These are phyloP conservation scores for Nebria brevicollis DNA, from an alignment of 2,888 invertebrate species.

Conservation along the genomic window DNA sequence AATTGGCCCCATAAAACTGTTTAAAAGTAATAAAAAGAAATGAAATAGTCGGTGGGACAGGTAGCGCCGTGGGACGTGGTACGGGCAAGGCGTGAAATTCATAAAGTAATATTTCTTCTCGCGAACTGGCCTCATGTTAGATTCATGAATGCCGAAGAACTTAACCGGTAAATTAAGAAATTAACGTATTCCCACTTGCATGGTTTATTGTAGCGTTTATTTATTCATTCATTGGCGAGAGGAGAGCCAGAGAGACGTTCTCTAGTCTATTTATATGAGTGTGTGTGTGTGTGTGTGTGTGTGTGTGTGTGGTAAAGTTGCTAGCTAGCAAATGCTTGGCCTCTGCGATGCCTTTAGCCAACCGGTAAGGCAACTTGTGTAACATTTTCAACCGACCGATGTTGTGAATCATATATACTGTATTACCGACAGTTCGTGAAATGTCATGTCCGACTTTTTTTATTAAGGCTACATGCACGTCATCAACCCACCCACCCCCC, in stretches of 20 bases:
- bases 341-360: background rate
- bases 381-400: slow-evolving; percentile 24
- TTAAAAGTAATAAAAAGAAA: background rate
- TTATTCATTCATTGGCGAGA: slow-evolving; percentile 56
- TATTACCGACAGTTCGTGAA: slow-evolving; percentile 60
- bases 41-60: background rate
- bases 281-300: background rate
- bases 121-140: slow-evolving; percentile 25
- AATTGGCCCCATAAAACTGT: background rate
- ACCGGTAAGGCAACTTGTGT: background rate
- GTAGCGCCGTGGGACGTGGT: background rate
- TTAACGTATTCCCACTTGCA: slow-evolving; percentile 64
- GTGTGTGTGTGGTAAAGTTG: background rate
- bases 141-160: slow-evolving; percentile 49
- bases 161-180: slow-evolving; percentile 60
- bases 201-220: slow-evolving; percentile 62
- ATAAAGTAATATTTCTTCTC: slow-evolving; percentile 50
- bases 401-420: slow-evolving; percentile 61
- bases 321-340: background rate
- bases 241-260: background rate
- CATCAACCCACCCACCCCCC: no score
- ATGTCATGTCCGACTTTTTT: slow-evolving; percentile 58
- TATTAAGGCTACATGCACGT: slow-evolving; percentile 48
- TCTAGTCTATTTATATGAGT: background rate
- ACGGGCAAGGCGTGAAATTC: slow-evolving; percentile 54